These are phyloP conservation scores for Trachymyrmex septentrionalis DNA, from an alignment of 1,140 invertebrate genomes.

Conservation along the genomic window DNA sequence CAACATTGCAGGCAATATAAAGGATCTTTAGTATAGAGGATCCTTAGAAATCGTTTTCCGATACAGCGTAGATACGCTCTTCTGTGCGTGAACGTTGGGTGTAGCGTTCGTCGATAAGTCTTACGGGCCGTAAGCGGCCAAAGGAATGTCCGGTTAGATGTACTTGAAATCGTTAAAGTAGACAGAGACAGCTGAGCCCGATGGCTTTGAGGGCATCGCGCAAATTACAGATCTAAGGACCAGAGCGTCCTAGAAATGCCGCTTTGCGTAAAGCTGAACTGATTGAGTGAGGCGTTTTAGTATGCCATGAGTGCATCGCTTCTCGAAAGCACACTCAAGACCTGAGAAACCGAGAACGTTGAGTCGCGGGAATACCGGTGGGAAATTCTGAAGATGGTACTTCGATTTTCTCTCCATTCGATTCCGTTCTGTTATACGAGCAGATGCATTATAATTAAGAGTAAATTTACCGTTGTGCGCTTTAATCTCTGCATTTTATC, in stretches of 20 bases:
- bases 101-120: slow-evolving; percentile 35
- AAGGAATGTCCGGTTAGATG: slow-evolving; percentile 53
- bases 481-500: slow-evolving; percentile 38
- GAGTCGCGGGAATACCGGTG: slow-evolving; percentile 46
- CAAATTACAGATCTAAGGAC: slow-evolving; percentile 72
- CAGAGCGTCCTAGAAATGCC: slow-evolving; percentile 73
- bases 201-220: slow-evolving; percentile 51
- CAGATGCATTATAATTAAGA: slow-evolving; percentile 57
- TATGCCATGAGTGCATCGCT: slow-evolving; percentile 62
- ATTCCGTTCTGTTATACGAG: slow-evolving; percentile 39
- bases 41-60: slow-evolving; percentile 55
- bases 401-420: slow-evolving; percentile 61
- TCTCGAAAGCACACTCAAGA: slow-evolving; percentile 65
- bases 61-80: slow-evolving; percentile 23
- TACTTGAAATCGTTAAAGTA: slow-evolving; percentile 37
- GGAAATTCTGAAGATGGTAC: slow-evolving; percentile 58
- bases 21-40: slow-evolving; percentile 5
- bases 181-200: slow-evolving; percentile 58
- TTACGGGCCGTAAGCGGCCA: slow-evolving; percentile 40
- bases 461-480: slow-evolving; percentile 40
- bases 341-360: slow-evolving; percentile 54
- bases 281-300: slow-evolving; percentile 73
- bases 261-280: slow-evolving; percentile 68
- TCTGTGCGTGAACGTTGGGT: slow-evolving; percentile 16
- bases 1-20: neutral